These are phyloP conservation scores for Sturnus vulgaris DNA, from an alignment of 2,113 vertebrate genomes.

Conservation along the genomic window DNA sequence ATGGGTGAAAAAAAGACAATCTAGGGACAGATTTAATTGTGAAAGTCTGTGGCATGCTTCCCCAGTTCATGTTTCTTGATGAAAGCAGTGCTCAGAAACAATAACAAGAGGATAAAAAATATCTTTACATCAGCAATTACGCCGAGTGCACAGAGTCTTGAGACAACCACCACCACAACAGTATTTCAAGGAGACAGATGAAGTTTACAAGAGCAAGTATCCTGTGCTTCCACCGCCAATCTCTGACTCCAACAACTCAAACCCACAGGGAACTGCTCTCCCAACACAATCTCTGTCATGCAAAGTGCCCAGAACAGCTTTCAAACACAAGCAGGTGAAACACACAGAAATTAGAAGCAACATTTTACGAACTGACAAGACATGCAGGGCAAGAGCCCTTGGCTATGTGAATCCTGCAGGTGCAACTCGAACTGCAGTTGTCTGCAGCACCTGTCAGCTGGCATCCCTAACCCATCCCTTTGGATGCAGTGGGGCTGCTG, in stretches of 20 bases:
- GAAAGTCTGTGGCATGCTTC: not conserved
- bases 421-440: rapidly evolving
- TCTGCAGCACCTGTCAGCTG: not conserved
- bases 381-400: not conserved
- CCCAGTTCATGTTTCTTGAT: not conserved
- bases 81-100: not conserved
- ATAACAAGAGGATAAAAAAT: not conserved
- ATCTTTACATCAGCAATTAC: not conserved
- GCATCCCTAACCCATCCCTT: not conserved
- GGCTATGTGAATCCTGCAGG: rapidly evolving
- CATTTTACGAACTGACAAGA: not conserved
- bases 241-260: not conserved
- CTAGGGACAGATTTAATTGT: not conserved
- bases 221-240: rapidly evolving
- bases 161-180: not conserved
- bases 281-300: not conserved
- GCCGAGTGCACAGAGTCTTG: not conserved
- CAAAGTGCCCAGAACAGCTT: not conserved
- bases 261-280: not conserved
- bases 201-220: not conserved
- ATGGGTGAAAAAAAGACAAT: not conserved
- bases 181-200: not conserved
- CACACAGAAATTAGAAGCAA: not conserved
- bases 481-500: not conserved
- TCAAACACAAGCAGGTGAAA: not conserved